Base-by-base conservation (phyloP, 92 coral and sea anemone genomes). In the Bergia sp. region DNA sequence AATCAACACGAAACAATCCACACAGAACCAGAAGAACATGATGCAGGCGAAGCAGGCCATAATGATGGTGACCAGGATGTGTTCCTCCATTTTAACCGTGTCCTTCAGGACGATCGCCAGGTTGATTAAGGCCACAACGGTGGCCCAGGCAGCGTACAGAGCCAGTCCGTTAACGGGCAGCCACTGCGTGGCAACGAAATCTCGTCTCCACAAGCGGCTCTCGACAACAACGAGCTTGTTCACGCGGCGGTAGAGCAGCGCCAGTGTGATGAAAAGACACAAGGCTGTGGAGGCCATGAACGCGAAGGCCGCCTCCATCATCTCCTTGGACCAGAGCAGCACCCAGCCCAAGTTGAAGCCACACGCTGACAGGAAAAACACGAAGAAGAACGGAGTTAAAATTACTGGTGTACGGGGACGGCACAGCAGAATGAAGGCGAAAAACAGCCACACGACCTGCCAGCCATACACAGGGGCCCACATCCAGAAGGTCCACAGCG, bases 381-480 rank as follows among this genome's bases (percentile, higher is more conserved):
- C 92, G 89, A 92, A 93, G 90, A 93, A 95, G 29, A 95, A 91
- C 50, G 96, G 91, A 21, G 96, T 92, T 15, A 95, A 77, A 7
- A 95, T 93, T 50, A 84, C 88, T 7, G 98, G 98, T 74, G 93
- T 92, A 75, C 93, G 86, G 76, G 79, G 86, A 18, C 98, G 96
- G 80, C 98, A 95, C 73, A 95, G 94, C 45, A 92, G 49, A 37
- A 91, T 85, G 6, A 93, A 92, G 2, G 96, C 92, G 80, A 94
- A 94, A 76, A 92, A 67, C 86, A 95, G 81, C 98, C 98, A 96
- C 6, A 91, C 90, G 18, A 92, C 75, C 77, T 94, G 96, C 98
- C 98, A 96, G 36, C 94, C 98, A 38, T 91, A 92, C 49, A 96
- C 98, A 1, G 93, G 93, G 2, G 94, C 93, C 98, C 96, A 96